Percentiles rank a stretch among this genome's conserved stretches.
Evolutionary conservation across 1,140 invertebrate genomes (phyloP).

Genomic region (Babylonia areolata): DNA sequence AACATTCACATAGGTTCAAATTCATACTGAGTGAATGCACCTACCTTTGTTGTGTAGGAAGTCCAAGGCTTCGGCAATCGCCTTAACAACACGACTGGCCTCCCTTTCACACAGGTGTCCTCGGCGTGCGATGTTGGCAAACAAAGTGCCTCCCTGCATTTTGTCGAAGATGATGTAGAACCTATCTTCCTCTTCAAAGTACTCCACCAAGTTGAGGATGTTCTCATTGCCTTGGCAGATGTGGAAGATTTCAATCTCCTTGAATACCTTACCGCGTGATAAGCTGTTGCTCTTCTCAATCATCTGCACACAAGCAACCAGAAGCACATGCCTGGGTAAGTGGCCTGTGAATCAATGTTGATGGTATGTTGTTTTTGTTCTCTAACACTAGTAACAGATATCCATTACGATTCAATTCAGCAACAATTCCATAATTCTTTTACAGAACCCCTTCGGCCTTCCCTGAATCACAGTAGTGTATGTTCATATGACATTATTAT

Average conservation of each 20-base stretch:
- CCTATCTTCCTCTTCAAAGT: slow-evolving; percentile 95
- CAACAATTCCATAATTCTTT: too few species aligned
- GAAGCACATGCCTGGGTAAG: neutral
- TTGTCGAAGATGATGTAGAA: slow-evolving; percentile 99
- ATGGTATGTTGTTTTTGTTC: too few species aligned
- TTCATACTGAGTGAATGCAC: too few species aligned
- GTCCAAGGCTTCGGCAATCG: slow-evolving; percentile 93
- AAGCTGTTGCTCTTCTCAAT: slow-evolving; percentile 96
- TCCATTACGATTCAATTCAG: too few species aligned
- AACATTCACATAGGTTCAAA: too few species aligned
- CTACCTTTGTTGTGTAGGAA: slow-evolving; percentile 91
- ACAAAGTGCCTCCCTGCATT: slow-evolving; percentile 90
- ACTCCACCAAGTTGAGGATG: slow-evolving; percentile 97
- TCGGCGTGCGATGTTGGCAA: slow-evolving; percentile 93
- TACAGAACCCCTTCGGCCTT: too few species aligned
- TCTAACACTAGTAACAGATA: too few species aligned
- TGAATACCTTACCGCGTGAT: slow-evolving; percentile 93
- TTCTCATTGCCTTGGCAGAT: slow-evolving; percentile 97
- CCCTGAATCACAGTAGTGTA: too few species aligned
- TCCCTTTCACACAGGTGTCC: slow-evolving; percentile 96
- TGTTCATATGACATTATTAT: too few species aligned
- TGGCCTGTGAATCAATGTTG: too few species aligned
- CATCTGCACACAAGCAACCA: slow-evolving; percentile 78
- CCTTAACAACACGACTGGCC: slow-evolving; percentile 93
- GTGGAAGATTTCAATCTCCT: slow-evolving; percentile 99